These are phyloP conservation scores for Myotis myotis DNA, from an alignment of 2,797 vertebrate species.

Conservation along the genomic window DNA sequence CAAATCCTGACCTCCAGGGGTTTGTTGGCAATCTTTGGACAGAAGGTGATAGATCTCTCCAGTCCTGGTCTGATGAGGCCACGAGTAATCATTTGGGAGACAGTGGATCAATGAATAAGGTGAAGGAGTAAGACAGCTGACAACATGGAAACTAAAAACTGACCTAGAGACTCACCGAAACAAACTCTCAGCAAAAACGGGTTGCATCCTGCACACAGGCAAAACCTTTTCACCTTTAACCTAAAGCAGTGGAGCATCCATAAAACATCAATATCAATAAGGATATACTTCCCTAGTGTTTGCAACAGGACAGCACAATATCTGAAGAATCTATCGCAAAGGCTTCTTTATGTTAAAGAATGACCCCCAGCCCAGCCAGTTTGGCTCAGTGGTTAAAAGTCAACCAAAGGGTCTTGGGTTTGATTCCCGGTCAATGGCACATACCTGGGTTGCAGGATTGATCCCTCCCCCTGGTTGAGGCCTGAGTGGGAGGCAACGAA, in stretches of 20 bases:
- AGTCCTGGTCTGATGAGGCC: not conserved
- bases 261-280: not conserved
- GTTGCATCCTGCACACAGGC: not conserved
- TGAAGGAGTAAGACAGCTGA: not conserved
- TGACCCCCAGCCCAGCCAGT: not conserved
- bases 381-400: too few relatives aligned
- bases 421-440: too few relatives aligned
- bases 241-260: not conserved
- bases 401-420: too few relatives aligned
- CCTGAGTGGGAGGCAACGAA: too few relatives aligned
- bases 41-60: not conserved
- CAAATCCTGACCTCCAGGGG: not conserved
- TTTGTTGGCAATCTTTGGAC: not conserved
- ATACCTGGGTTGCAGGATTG: too few relatives aligned
- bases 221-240: not conserved
- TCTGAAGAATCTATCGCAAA: not conserved
- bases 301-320: not conserved
- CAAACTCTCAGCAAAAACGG: not conserved
- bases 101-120: not conserved
- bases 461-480: too few relatives aligned
- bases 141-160: not conserved
- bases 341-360: conserved; percentile 54
- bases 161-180: not conserved
- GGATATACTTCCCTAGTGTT: not conserved
- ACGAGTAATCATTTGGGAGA: not conserved